These are phyloP conservation scores for Spodoptera littoralis DNA, from an alignment of 2,888 invertebrate species.

Conservation along the genomic window DNA sequence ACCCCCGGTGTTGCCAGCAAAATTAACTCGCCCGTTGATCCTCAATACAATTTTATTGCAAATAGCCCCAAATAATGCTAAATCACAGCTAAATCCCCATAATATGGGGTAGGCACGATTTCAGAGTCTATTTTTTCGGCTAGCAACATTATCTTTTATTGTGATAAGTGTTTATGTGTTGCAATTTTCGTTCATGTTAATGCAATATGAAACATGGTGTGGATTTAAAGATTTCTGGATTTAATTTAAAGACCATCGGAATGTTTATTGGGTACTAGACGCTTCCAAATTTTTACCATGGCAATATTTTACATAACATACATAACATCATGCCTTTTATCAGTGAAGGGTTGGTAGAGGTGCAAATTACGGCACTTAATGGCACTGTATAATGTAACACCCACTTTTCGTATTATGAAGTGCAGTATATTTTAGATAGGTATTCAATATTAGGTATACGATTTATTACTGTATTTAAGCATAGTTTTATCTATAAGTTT, in stretches of 20 bases:
- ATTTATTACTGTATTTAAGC: no score
- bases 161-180: slow-evolving; percentile 77
- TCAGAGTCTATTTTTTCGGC: slow-evolving; percentile 65
- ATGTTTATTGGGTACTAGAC: not conserved
- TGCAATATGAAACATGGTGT: slow-evolving; percentile 32
- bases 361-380: no score
- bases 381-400: no score
- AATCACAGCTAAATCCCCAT: slow-evolving; percentile 80
- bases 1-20: slow-evolving; percentile 68
- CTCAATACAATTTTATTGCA: slow-evolving; percentile 83
- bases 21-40: slow-evolving; percentile 78
- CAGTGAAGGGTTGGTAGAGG: no score
- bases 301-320: no score
- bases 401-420: no score
- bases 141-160: slow-evolving; percentile 79
- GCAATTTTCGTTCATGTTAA: slow-evolving; percentile 51
- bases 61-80: slow-evolving; percentile 80
- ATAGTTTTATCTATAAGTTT: no score
- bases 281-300: no score
- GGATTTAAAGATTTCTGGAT: not conserved
- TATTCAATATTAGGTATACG: no score
- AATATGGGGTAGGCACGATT: slow-evolving; percentile 70
- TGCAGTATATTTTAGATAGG: no score
- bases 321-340: no score
- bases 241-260: not conserved